Conservation (phyloP, 2,797 vertebrate genomes). For the Lacerta agilis region DNA sequence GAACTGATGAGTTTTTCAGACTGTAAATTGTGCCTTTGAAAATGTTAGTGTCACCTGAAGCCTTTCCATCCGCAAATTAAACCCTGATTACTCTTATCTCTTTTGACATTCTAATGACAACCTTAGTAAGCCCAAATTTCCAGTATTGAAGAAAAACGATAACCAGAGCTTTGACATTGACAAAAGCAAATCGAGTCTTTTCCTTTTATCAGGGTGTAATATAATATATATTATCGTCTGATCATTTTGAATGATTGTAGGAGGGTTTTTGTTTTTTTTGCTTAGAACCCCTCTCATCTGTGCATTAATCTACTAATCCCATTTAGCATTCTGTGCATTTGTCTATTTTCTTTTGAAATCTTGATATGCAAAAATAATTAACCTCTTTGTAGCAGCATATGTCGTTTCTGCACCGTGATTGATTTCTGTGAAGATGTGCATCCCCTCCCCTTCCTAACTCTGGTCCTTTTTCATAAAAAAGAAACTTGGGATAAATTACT, state of each 20-base stretch:
- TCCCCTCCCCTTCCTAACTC: constrained; percentile 63
- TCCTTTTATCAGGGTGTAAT: constrained; percentile 10
- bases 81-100: constrained; percentile 19
- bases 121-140: constrained; percentile 6
- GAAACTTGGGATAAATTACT: constrained; percentile 66
- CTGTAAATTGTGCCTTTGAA: neutral
- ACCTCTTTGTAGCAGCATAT: constrained; percentile 66
- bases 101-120: constrained; percentile 5
- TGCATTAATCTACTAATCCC: constrained; percentile 53
- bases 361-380: constrained; percentile 67
- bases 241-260: constrained; percentile 39
- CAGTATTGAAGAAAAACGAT: constrained; percentile 11
- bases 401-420: constrained; percentile 56
- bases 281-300: constrained; percentile 43
- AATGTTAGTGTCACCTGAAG: neutral
- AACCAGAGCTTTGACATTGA: constrained; percentile 22
- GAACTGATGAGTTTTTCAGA: neutral
- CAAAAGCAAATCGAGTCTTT: constrained; percentile 28
- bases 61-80: constrained; percentile 7
- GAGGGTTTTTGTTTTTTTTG: constrained; percentile 19
- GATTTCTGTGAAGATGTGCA: constrained; percentile 67
- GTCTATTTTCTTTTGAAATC: constrained; percentile 62
- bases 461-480: constrained; percentile 62
- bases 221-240: neutral
- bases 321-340: constrained; percentile 56